Percentiles rank a stretch among this genome's conserved stretches.
Conservation (phyloP, 1,140 invertebrate species). For the Pectinophora gossypiella region DNA sequence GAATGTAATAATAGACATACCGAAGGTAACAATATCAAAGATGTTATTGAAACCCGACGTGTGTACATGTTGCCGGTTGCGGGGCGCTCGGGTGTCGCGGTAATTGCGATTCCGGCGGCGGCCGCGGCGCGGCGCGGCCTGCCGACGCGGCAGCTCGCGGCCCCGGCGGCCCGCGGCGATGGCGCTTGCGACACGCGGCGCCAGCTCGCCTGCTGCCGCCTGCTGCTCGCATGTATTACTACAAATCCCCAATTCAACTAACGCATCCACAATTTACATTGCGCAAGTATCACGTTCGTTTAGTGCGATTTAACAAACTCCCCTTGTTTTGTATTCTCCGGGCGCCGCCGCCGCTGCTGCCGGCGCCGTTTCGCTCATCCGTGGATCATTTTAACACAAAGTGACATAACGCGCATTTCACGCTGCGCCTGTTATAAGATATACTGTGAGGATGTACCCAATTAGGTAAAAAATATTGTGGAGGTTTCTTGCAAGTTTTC, state of each 20-base stretch:
- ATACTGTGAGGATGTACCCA: no score
- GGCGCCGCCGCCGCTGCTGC: neutral
- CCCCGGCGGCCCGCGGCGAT: neutral
- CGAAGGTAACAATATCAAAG: neutral
- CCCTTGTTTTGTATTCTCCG: neutral
- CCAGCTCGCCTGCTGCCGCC: neutral
- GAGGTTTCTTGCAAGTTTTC: no score
- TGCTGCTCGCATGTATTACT: neutral
- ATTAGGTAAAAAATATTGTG: no score
- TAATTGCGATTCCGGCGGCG: no score
- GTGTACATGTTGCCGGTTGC: neutral
- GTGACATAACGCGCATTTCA: no score
- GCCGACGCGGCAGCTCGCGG: no score
- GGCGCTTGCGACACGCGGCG: neutral
- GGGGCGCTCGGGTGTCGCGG: no score
- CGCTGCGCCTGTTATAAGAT: no score
- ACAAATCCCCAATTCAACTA: neutral
- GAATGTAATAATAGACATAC: no score
- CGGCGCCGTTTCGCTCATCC: no score
- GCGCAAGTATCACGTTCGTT: slow-evolving; percentile 3
- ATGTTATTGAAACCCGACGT: neutral
- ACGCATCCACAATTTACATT: neutral
- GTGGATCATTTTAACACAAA: no score
- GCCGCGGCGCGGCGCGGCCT: neutral
- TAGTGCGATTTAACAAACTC: neutral